Evolutionary conservation across 1,140 invertebrate genomes (phyloP).

Genomic region (Riptortus pedestris): DNA sequence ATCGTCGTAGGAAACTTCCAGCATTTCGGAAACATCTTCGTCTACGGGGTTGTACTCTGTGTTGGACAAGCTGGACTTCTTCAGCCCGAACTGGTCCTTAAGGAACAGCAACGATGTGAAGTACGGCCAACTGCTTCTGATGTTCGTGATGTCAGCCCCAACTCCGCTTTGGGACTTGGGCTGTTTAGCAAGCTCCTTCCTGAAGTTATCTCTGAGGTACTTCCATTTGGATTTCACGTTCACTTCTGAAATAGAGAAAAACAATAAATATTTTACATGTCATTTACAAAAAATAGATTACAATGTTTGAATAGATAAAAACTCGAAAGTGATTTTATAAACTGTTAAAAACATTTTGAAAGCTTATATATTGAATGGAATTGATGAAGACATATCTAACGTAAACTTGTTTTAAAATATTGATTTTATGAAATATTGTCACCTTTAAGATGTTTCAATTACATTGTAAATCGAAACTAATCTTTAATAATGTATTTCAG

Average conservation of each 20-base stretch:
- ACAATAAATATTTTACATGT: too few species aligned
- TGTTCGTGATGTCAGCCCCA: not conserved
- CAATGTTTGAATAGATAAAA: too few species aligned
- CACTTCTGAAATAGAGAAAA: not conserved
- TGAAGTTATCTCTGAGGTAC: not conserved
- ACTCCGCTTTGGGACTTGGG: not conserved
- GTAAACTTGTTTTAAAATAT: too few species aligned
- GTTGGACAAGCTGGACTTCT: not conserved
- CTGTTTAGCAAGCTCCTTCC: not conserved
- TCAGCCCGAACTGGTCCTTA: not conserved
- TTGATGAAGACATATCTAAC: too few species aligned
- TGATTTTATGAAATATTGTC: too few species aligned
- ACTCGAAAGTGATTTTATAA: too few species aligned
- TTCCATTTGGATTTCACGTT: not conserved
- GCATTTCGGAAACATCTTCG: not conserved
- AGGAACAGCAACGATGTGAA: not conserved
- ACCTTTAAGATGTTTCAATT: too few species aligned
- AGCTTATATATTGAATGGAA: too few species aligned
- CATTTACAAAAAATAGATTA: too few species aligned
- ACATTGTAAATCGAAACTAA: too few species aligned
- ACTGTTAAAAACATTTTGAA: too few species aligned
- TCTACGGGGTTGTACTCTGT: not conserved
- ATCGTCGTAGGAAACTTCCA: not conserved
- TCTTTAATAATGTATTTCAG: too few species aligned
- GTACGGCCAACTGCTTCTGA: not conserved